Conservation (phyloP, 2,797 vertebrate species). For the Alca torda region DNA sequence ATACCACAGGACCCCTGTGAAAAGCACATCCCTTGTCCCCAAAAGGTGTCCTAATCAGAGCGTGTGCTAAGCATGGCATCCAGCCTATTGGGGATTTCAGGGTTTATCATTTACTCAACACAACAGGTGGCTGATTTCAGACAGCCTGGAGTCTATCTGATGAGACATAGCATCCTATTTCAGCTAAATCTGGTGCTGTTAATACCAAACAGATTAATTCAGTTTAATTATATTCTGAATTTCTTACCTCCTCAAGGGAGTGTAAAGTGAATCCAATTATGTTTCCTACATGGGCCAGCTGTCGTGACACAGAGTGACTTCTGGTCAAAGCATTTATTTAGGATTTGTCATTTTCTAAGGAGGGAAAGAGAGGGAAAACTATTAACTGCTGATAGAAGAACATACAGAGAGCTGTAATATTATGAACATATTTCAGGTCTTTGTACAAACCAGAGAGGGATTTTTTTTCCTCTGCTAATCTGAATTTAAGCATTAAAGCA, state of each 20-base stretch:
- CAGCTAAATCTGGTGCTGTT: background rate
- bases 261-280: constrained; percentile 25
- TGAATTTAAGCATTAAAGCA: background rate
- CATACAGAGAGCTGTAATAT: background rate
- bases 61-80: background rate
- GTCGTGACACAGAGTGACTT: background rate
- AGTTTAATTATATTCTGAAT: constrained; percentile 36
- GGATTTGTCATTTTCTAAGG: background rate
- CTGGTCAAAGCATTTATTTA: background rate
- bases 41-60: background rate
- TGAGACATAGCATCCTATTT: background rate
- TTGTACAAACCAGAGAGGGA: background rate
- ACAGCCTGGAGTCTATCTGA: background rate
- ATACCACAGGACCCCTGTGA: background rate
- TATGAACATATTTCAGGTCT: background rate
- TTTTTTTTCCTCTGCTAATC: background rate
- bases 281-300: background rate
- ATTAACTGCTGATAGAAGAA: background rate
- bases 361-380: background rate
- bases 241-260: background rate
- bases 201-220: constrained; percentile 39
- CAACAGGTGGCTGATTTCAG: constrained; percentile 22
- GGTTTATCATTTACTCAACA: background rate
- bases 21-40: background rate
- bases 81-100: background rate